These are phyloP conservation scores for Brachionus plicatilis DNA, from an alignment of 1,140 invertebrate genomes.

Conservation along the genomic window DNA sequence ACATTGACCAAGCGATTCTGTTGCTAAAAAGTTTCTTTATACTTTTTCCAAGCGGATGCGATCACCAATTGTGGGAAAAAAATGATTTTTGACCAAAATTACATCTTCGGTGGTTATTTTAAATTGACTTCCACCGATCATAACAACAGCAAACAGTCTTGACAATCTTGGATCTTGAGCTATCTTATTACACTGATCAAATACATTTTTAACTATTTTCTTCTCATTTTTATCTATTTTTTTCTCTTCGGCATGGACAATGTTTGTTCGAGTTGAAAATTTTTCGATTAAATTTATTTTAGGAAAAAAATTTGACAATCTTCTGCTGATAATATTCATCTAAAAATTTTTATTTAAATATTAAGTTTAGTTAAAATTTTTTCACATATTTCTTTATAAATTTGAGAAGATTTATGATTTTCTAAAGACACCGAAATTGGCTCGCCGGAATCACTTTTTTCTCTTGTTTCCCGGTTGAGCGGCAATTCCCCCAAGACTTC, in stretches of 20 bases:
- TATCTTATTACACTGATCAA: constrained; percentile 22
- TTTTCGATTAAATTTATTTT: neutral
- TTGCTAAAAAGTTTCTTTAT: neutral
- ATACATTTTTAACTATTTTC: neutral
- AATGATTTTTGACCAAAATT: constrained; percentile 73
- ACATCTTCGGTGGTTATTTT: constrained; percentile 81
- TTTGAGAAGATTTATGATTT: constrained; percentile 45
- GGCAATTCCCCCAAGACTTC: constrained; percentile 61
- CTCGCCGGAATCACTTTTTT: constrained; percentile 66
- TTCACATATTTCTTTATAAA: constrained; percentile 23
- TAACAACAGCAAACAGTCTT: constrained; percentile 76
- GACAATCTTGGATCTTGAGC: constrained; percentile 36
- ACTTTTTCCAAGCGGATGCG: constrained; percentile 79
- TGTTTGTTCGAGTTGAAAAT: neutral
- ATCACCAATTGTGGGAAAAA: constrained; percentile 76
- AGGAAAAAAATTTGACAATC: neutral
- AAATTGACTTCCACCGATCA: constrained; percentile 74
- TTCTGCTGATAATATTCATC: constrained; percentile 36
- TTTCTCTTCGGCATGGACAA: neutral
- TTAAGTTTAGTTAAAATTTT: constrained; percentile 31
- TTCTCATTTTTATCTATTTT: constrained; percentile 25
- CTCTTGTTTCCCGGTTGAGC: constrained; percentile 64
- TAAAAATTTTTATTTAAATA: constrained; percentile 35
- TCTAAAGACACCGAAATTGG: constrained; percentile 67
- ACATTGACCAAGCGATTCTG: constrained; percentile 25